phyloP scores from a whole-genome alignment of 2,113 vertebrate genomes.

The Chamaea fasciata region DNA sequence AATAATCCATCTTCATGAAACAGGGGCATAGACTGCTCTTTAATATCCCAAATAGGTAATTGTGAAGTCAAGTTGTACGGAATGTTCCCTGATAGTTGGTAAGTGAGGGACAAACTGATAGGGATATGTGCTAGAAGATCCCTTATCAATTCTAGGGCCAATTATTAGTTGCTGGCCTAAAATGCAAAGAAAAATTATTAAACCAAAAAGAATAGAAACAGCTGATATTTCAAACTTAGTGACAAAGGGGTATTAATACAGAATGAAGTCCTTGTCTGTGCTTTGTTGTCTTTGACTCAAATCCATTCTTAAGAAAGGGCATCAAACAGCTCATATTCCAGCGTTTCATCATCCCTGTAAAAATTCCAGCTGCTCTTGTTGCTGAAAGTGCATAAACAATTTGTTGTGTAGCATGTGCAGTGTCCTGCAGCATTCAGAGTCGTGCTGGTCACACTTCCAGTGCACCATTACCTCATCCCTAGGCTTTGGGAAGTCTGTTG shows the following conservation, averaged over 20 bases:
- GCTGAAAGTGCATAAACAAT: neutral
- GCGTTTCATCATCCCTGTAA: rapidly evolving
- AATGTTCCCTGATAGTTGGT: neutral
- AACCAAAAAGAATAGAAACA: neutral
- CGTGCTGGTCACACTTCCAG: neutral
- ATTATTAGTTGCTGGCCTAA: neutral
- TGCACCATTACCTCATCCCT: neutral
- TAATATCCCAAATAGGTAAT: neutral
- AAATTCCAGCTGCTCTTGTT: neutral
- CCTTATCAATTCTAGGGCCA: neutral
- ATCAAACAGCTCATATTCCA: neutral
- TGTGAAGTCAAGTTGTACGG: neutral
- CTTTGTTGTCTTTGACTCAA: neutral
- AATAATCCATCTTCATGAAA: neutral
- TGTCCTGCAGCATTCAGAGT: neutral
- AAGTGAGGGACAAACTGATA: neutral
- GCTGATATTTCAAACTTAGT: neutral
- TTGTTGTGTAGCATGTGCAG: neutral
- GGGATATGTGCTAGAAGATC: neutral
- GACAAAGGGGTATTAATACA: neutral
- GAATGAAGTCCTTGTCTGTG: neutral
- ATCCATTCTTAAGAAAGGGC: neutral
- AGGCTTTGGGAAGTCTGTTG: neutral
- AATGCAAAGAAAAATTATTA: neutral
- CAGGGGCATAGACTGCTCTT: neutral